Percentiles rank a stretch among this genome's conserved stretches.
phyloP scores from a whole-genome alignment of 1,140 invertebrate genomes.

The Musca vetustissima region DNA sequence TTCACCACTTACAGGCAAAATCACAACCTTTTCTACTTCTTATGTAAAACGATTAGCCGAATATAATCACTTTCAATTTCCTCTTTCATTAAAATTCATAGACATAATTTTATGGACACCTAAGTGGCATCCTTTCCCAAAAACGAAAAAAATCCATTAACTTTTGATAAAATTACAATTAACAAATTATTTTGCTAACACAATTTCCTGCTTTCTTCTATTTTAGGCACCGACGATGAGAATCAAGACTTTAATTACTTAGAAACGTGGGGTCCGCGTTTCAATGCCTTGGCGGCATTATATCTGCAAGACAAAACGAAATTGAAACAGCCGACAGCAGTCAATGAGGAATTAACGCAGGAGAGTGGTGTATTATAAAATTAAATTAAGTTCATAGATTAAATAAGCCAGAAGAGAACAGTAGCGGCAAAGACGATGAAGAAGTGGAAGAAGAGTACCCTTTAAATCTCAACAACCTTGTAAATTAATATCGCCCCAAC shows the following conservation, averaged over 20 bases:
- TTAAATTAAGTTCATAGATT: constrained; percentile 8
- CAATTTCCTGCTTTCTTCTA: not conserved
- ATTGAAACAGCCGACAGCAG: not conserved
- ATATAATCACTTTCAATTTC: too few species aligned
- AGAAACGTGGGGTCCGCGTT: constrained; percentile 94
- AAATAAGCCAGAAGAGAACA: too few species aligned
- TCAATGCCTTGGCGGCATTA: constrained; percentile 95
- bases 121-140: not conserved
- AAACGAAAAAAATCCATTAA: not conserved
- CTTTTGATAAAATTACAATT: not conserved
- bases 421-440: too few species aligned
- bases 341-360: not conserved
- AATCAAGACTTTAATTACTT: constrained; percentile 97
- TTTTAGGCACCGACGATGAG: constrained; percentile 86
- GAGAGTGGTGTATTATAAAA: constrained; percentile 29
- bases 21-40: too few species aligned
- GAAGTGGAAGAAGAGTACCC: too few species aligned
- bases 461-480: too few species aligned
- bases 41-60: too few species aligned
- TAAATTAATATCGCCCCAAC: too few species aligned
- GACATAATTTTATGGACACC: too few species aligned
- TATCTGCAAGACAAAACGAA: constrained; percentile 74
- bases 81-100: too few species aligned
- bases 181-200: constrained; percentile 9
- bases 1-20: too few species aligned